Base-by-base conservation (phyloP, 2,113 vertebrate species). In the Pao palembangensis region DNA sequence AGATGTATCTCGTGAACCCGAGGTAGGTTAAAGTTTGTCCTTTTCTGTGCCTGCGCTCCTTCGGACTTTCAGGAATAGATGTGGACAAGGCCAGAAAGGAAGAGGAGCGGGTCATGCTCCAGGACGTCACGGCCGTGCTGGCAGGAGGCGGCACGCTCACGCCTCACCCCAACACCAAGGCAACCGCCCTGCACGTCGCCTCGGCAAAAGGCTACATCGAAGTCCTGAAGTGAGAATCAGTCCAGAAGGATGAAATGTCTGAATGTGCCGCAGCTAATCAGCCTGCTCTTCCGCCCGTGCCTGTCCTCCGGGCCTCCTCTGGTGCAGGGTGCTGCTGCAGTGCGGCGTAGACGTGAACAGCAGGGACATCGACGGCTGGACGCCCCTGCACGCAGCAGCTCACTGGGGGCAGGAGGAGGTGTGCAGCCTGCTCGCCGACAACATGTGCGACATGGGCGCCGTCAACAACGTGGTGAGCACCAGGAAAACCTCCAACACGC, bases 371-470 rank as follows among this genome's bases (percentile, higher is more conserved):
- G 91, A 93, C 3, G 87, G 90, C 7, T 93, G 92, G 92, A 91
- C 90, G 0, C 74, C 92, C 12, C 77, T 93, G 31, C 92, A 93
- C 15, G 92, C 90, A 0, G 92, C 88, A 0, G 84, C 92, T 31
- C 92, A 93, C 81, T 93, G 92, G 92, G 91, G 91, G 4, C 90
- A 92, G 73, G 89, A 92, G 73, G 90, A 93, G 76, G 89, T 90
- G 59, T 92, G 90, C 84, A 31, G 51, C 51, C 81, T 91, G 55
- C 89, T 93, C 0, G 75, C 73, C 2, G 91, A 93, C 51, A 59
- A 75, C 79, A 88, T 93, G 91, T 91, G 91, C 41, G 87, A 93
- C 49, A 92, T 93, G 91, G 82, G 44, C 10, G 87, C 88, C 0
- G 67, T 91, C 78, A 93, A 87, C 82, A 92, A 82, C 3, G 92